Evolutionary conservation across 2,797 vertebrate genomes (phyloP), one percentile per base, ranked within the genome.

Genomic region (Pyrocephalus nanus): DNA sequence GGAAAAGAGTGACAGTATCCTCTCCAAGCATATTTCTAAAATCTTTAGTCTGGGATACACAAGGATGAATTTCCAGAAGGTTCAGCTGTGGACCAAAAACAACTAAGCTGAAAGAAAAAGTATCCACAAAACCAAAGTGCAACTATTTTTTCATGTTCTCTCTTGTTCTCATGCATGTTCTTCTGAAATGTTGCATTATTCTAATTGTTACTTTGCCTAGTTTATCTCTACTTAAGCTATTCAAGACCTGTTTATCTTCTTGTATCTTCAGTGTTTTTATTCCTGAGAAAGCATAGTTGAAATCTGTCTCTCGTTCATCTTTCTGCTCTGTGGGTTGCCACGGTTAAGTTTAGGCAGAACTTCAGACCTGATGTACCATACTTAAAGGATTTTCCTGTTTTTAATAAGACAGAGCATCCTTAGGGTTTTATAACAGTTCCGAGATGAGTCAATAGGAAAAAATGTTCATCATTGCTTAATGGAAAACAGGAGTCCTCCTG

Each of bases 401-500:
- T 76, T 92, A 92, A 53, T 93, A 86, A 92, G 78, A 38, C 36
- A 54, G 42, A 66, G 4, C 25, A 81, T 94, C 79, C 66, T 91
- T 70, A 45, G 78, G 55, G 81, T 79, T 86, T 88, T 91, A 36
- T 47, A 77, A 72, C 21, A 45, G 55, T 53, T 92, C 73, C 61
- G 19, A 2, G 50, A 80, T 42, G 51, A 93, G 26, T 73, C 81
- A 83, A 42, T 50, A 90, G 48, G n/a, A 86, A 92, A 61, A 74
- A 88, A 58, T 72, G 30, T 80, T 96, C 92, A 83, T 91, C 50
- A 67, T 58, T 94, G 62, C 66, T 55, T 94, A 94, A 87, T 77
- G 55, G 75, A 91, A 96, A 90, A 75, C 53, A 61, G 43, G 48
- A 89, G 40, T 79, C 23, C 29, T 80, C 78, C 81, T 77, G 55